Conservation (phyloP, 2,113 vertebrate species). For the Malaclemys terrapin region DNA sequence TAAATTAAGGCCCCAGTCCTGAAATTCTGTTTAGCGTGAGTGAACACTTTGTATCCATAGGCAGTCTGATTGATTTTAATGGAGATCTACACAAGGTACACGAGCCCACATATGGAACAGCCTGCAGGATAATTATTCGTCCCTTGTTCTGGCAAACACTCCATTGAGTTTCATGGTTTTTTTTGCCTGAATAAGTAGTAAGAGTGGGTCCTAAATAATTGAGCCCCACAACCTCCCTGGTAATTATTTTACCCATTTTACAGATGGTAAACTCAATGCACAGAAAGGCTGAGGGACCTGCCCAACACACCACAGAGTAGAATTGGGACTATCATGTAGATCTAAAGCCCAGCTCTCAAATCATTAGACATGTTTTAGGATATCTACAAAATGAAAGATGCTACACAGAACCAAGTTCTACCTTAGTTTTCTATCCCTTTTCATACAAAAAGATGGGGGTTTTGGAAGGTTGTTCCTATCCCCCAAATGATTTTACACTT, state of each 20-base stretch:
- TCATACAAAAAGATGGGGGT: background rate
- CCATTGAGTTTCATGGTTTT: slow-evolving; percentile 7
- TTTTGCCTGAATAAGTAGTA: background rate
- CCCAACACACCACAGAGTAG: background rate
- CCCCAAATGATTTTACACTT: background rate
- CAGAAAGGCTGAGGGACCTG: background rate
- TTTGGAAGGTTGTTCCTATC: background rate
- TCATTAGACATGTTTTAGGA: background rate
- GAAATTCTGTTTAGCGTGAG: background rate
- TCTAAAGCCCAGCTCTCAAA: background rate
- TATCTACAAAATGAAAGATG: background rate
- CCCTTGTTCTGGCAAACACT: background rate
- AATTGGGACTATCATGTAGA: background rate
- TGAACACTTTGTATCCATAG: background rate
- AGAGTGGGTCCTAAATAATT: background rate
- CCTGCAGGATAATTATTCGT: background rate
- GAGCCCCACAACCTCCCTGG: background rate
- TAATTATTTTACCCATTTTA: background rate
- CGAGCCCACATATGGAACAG: slow-evolving; percentile 21
- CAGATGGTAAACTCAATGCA: background rate
- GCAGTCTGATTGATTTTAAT: background rate
- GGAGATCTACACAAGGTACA: background rate
- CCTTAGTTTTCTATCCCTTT: background rate
- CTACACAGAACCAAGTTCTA: background rate
- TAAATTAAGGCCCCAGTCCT: slow-evolving; percentile 21